A percentile compares a stretch with the other conserved stretches of the same genome.
Evolutionary conservation across 2,113 vertebrate species (phyloP).

Genomic region (Miniopterus natalensis): DNA sequence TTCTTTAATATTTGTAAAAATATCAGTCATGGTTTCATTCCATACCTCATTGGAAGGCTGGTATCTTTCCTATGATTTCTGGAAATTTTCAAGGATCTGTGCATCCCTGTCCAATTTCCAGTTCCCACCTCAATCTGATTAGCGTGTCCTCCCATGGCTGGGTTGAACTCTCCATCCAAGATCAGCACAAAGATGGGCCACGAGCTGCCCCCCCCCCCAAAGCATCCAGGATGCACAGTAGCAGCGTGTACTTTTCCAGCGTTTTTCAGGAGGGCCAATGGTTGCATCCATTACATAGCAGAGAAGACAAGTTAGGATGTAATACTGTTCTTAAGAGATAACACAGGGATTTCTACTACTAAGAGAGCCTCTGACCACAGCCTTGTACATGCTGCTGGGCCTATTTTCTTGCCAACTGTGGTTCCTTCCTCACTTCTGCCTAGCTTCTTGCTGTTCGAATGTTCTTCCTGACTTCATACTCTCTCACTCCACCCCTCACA

Average conservation of each 20-base stretch:
- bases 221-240: background rate
- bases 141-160: background rate
- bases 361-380: background rate
- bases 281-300: background rate
- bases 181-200: background rate
- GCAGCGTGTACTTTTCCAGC: background rate
- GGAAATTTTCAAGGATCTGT: background rate
- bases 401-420: background rate
- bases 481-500: rapidly evolving
- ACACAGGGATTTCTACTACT: background rate
- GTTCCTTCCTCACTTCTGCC: background rate
- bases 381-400: background rate
- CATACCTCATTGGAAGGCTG: background rate
- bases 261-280: background rate
- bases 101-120: background rate
- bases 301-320: background rate
- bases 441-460: background rate
- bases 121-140: background rate
- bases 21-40: background rate
- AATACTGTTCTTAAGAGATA: background rate
- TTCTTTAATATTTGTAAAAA: background rate
- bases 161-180: background rate
- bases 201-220: background rate
- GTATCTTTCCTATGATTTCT: background rate
- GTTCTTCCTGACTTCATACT: background rate